phyloP scores from a whole-genome alignment of 2,113 vertebrate genomes.

The Aegotheles bennettii region DNA sequence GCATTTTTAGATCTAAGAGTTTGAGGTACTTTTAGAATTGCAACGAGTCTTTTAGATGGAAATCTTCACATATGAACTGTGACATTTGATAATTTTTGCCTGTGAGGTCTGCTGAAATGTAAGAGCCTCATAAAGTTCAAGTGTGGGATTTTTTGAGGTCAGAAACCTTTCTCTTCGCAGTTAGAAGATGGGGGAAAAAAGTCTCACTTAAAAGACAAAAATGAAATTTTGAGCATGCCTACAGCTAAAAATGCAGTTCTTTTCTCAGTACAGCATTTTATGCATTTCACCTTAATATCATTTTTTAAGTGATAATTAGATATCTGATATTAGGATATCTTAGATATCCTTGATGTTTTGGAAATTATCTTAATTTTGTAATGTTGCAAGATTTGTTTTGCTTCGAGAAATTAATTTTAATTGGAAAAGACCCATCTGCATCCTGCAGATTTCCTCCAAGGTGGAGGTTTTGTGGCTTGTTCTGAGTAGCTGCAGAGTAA shows the following conservation, averaged over 20 bases:
- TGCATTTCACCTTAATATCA: neutral
- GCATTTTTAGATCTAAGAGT: too few species aligned
- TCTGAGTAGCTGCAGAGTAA: neutral
- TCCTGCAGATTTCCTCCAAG: neutral
- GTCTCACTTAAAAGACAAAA: neutral
- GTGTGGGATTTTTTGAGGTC: neutral
- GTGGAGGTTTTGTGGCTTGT: neutral
- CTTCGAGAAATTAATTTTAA: neutral
- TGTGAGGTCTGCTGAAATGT: too few species aligned
- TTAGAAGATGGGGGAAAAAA: neutral
- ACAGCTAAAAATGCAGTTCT: neutral
- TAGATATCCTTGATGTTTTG: neutral
- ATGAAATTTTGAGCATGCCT: neutral
- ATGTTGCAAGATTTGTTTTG: neutral
- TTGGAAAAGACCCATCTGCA: neutral
- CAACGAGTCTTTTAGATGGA: too few species aligned
- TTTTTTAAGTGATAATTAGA: too few species aligned
- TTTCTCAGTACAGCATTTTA: too few species aligned
- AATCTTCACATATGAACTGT: too few species aligned
- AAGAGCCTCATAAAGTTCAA: neutral
- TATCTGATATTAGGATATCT: too few species aligned
- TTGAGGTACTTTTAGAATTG: too few species aligned
- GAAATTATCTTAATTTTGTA: neutral
- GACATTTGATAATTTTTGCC: too few species aligned
- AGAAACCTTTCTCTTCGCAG: neutral